Evolutionary conservation across 2,113 vertebrate species (phyloP).

Genomic region (Benitochromis conjunctus): DNA sequence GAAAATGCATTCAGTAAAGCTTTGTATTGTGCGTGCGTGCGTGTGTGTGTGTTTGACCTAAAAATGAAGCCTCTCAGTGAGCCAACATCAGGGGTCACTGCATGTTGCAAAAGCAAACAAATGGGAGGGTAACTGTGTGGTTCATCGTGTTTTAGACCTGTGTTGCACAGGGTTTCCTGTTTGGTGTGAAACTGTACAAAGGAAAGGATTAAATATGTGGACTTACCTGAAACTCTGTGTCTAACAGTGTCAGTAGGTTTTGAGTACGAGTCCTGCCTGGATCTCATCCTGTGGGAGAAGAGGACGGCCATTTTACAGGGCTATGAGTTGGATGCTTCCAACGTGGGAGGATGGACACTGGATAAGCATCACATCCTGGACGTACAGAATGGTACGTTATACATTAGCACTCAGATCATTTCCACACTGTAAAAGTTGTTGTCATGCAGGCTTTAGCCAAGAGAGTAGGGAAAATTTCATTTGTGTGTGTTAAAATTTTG

Average conservation of each 20-base stretch:
- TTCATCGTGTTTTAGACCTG: neutral
- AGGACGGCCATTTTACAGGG: constrained; percentile 90
- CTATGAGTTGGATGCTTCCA: constrained; percentile 93
- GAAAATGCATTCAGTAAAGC: neutral
- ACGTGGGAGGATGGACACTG: constrained; percentile 94
- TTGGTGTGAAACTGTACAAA: neutral
- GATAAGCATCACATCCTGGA: constrained; percentile 95
- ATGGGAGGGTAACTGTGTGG: neutral
- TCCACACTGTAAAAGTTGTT: neutral
- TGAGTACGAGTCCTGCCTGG: constrained; percentile 96
- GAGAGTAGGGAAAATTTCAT: neutral
- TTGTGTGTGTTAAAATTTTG: neutral
- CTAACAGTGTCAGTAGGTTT: constrained; percentile 92
- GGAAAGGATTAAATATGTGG: neutral
- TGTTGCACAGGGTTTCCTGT: neutral
- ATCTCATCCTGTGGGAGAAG: constrained; percentile 97
- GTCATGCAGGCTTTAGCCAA: neutral
- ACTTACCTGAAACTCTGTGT: neutral
- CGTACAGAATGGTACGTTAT: constrained; percentile 86
- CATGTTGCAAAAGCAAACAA: neutral
- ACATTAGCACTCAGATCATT: too few relatives aligned
- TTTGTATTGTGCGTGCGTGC: neutral
- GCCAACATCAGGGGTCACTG: neutral
- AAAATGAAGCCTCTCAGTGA: neutral
- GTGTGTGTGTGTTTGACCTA: neutral